A percentile compares a stretch with the other conserved stretches of the same genome.
phyloP scores from a whole-genome alignment of 2,888 invertebrate genomes.

The Argyra leucocephala region DNA sequence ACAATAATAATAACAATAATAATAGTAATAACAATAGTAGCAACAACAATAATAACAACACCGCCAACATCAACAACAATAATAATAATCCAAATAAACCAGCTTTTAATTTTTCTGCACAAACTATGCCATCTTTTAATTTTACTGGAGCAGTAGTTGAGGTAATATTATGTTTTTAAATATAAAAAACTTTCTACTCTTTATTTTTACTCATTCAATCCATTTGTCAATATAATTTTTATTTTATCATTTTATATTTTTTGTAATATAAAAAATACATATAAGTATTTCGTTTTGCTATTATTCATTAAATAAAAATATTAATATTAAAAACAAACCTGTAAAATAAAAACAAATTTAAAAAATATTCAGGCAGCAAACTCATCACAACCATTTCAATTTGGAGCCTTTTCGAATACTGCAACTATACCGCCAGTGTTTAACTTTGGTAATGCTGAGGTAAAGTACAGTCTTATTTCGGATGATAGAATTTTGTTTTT shows the following conservation, averaged over 20 bases:
- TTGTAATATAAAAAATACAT: neutral
- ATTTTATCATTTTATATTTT: neutral
- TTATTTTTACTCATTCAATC: neutral
- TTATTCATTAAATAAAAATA: neutral
- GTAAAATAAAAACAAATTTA: slow-evolving; percentile 4
- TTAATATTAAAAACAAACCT: neutral
- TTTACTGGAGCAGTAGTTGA: slow-evolving; percentile 20
- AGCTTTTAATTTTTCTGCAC: slow-evolving; percentile 26
- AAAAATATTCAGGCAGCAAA: slow-evolving; percentile 20
- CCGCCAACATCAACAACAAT: too few relatives aligned
- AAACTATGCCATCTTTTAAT: slow-evolving; percentile 18
- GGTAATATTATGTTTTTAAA: slow-evolving; percentile 17
- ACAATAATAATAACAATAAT: too few relatives aligned
- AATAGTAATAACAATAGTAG: too few relatives aligned
- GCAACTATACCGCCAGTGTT: slow-evolving; percentile 31
- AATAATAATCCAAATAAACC: slow-evolving; percentile 24
- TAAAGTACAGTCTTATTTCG: slow-evolving; percentile 2
- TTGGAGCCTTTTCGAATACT: slow-evolving; percentile 30
- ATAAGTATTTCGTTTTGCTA: slow-evolving; percentile 2
- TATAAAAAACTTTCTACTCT: neutral
- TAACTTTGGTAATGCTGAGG: slow-evolving; percentile 32
- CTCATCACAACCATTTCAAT: slow-evolving; percentile 34
- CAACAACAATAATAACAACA: too few relatives aligned
- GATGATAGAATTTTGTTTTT: neutral
- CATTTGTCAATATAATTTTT: slow-evolving; percentile 1